Conservation (phyloP, 1,140 invertebrate genomes). For the Andricus grossulariae region DNA sequence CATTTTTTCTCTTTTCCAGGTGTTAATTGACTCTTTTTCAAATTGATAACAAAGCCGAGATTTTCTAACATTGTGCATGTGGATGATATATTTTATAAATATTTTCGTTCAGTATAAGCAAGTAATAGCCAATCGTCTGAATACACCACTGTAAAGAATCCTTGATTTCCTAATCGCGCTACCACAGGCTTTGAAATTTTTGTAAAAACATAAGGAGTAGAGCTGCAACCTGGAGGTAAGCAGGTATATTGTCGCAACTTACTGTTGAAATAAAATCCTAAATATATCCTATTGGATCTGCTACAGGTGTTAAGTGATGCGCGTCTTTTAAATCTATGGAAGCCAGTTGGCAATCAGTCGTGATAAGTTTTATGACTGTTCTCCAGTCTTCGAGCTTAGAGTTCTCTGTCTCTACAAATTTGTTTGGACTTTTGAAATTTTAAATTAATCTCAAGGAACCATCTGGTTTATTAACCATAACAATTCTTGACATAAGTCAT, state of each 20-base stretch:
- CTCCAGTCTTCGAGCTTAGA: not conserved
- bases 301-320: not conserved
- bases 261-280: not conserved
- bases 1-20: no score
- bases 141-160: not conserved
- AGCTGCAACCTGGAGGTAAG: not conserved
- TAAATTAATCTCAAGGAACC: no score
- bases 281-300: not conserved
- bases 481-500: no score
- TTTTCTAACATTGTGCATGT: no score
- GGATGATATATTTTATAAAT: no score
- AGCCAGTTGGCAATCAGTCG: not conserved
- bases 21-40: no score
- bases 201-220: no score
- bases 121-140: not conserved
- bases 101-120: not conserved
- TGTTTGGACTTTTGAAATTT: not conserved
- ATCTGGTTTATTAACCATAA: no score
- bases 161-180: no score
- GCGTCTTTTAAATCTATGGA: not conserved
- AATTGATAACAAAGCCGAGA: no score
- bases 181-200: no score
- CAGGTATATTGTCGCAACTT: not conserved
- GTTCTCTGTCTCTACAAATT: not conserved
- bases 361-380: not conserved